Base-by-base conservation (phyloP, 2,113 vertebrate genomes). In the Tetrax tetrax region DNA sequence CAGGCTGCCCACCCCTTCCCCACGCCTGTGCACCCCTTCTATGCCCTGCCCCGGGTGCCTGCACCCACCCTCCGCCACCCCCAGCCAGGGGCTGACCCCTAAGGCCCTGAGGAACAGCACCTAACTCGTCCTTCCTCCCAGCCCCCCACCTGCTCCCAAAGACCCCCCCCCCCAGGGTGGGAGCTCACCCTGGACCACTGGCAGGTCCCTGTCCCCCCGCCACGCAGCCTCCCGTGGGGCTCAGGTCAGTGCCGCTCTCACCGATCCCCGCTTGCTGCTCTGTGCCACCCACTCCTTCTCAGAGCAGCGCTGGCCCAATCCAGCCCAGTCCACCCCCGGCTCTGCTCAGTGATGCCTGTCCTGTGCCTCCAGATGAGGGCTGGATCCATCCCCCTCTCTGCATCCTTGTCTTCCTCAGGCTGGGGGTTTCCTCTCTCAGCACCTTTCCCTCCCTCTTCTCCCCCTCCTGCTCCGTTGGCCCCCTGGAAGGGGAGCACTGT, bases 251-350 rank as follows among this genome's bases (percentile, higher is more conserved):
- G 1, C 80, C 70, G 91, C 76, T 88, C 79, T 35, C 15, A 4
- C 48, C 0, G 0, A 18, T 57, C 53, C 75, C 61, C 0, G 5
- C 14, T 31, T 80, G 71, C 90, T 56, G 80, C 72, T 95, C 83
- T 6, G 15, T 86, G 90, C 94, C 95, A 92, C 95, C 96, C 92
- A 95, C 96, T 91, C 92, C 68, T 87, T 71, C 82, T 37, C 9
- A 51, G 50, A 56, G 54, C 83, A 87, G 64, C 2, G 1, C 66
- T 83, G 66, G 83, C 78, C 74, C 74, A 81, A 87, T 41, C 45
- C 89, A 87, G 84, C 75, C 84, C 18, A 0, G 54, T 83, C 82
- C 93, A 74, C 82, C 90, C 75, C 89, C 94, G 31, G 80, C 72
- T 95, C 69, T 83, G 56, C 74, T 68, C 76, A 29, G 27, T 23